Conservation (phyloP, 2,113 vertebrate species). For the Mus spicilegus region DNA sequence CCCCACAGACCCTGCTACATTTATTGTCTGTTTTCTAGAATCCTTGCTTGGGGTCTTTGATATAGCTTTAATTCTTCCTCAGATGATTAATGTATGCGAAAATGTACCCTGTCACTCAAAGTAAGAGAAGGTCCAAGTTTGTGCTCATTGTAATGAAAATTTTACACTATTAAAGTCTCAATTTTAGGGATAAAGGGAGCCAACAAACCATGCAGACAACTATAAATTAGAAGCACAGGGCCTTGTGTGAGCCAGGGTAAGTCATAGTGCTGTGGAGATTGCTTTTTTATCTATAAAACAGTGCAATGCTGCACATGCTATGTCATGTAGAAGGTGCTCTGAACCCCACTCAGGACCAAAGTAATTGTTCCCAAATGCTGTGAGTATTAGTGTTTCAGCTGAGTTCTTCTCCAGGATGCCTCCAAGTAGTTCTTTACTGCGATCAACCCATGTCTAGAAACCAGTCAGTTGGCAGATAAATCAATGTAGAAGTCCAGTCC, state of each 20-base stretch:
- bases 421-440: not conserved
- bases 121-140: not conserved
- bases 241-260: not conserved
- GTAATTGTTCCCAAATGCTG: not conserved
- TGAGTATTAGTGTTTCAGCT: not conserved
- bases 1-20: not conserved
- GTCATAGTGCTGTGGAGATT: not conserved
- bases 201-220: not conserved
- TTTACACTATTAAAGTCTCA: not conserved
- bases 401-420: not conserved
- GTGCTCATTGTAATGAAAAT: not conserved
- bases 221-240: not conserved
- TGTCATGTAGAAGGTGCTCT: not conserved
- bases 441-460: not conserved
- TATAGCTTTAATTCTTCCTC: not conserved
- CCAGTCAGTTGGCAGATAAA: not conserved
- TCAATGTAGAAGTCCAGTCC: not conserved
- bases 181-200: not conserved
- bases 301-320: not conserved
- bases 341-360: not conserved
- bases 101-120: slow-evolving; percentile 2
- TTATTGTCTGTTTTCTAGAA: not conserved
- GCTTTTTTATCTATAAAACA: not conserved
- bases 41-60: not conserved
- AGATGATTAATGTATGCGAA: not conserved